Base-by-base conservation (phyloP, 2,888 invertebrate genomes). In the Chrysotoxum bicinctum region DNA sequence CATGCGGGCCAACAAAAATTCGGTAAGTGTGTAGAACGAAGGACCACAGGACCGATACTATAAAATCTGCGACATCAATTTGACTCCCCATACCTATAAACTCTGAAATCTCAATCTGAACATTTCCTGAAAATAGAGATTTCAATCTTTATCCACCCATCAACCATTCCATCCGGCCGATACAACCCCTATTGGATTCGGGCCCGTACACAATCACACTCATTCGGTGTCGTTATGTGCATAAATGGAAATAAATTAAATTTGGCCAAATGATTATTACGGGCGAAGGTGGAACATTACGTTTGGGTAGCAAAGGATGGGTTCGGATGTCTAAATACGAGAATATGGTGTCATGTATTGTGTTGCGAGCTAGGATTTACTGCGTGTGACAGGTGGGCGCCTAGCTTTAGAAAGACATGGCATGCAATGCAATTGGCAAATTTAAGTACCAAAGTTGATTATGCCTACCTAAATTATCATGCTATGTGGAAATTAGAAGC, bases 171-270 rank as follows among this genome's bases (percentile, higher is more conserved):
- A 21, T 16, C 10, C 19, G 1, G 9, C 35, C 66, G 12, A 43
- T 40, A 16, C 43, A 43, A 30, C 9, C 50, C 35, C 30, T 45
- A 52, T 50, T 43, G 45, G 32, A 72, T 68, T 35, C 40, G 45
- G 40, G 16, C 16, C 3, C 37, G 40, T 81, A 76, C 76, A 50
- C 73, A 85, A 85, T 85, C 81, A 73, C 56, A 54, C 37, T 66
- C 60, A 56, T 56, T 85, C 56, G 54, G 56, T 76, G 62, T 35
- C 56, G 76, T 72, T 69, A 45, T 75, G 23, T 54, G 69, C 50
- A 80, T 75, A 72, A 76, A 85, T 85, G 80, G 72, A 80, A 68
- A 76, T 85, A 76, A 80, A 85, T 80, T 85, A 72, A 85, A 85
- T 85, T 79, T 85, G 68, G 75, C 52, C 84, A 80, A 85, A 85